Evolutionary conservation across 2,113 vertebrate species (phyloP).

Genomic region (Heterotis niloticus): DNA sequence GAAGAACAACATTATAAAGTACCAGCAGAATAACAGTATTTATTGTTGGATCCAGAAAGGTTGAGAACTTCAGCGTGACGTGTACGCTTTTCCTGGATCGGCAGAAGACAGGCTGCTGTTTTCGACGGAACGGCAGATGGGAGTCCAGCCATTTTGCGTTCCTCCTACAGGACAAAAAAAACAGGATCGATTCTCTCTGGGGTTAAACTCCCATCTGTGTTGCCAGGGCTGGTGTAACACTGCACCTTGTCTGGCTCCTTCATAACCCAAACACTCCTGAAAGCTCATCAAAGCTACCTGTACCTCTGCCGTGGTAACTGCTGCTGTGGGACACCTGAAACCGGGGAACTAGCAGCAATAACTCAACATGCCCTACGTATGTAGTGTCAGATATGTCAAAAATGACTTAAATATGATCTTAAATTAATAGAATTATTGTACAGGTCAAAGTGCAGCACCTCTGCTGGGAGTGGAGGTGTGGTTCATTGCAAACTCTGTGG

Average conservation of each 20-base stretch:
- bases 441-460: neutral
- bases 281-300: neutral
- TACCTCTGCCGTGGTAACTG: neutral
- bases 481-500: neutral
- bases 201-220: neutral
- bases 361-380: too few species aligned
- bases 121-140: too few species aligned
- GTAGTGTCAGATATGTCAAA: too few species aligned
- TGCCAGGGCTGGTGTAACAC: neutral
- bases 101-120: neutral
- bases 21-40: too few species aligned
- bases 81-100: neutral
- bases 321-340: neutral
- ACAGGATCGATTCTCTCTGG: neutral
- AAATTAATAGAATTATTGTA: neutral
- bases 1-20: too few species aligned
- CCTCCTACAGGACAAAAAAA: neutral
- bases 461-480: neutral
- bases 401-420: too few species aligned
- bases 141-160: neutral
- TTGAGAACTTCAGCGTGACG: neutral
- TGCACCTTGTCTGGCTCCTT: neutral
- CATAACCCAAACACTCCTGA: neutral
- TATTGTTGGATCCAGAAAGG: neutral
- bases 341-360: too few species aligned